phyloP scores from a whole-genome alignment of 1,140 invertebrate genomes.

The Asobara japonica region DNA sequence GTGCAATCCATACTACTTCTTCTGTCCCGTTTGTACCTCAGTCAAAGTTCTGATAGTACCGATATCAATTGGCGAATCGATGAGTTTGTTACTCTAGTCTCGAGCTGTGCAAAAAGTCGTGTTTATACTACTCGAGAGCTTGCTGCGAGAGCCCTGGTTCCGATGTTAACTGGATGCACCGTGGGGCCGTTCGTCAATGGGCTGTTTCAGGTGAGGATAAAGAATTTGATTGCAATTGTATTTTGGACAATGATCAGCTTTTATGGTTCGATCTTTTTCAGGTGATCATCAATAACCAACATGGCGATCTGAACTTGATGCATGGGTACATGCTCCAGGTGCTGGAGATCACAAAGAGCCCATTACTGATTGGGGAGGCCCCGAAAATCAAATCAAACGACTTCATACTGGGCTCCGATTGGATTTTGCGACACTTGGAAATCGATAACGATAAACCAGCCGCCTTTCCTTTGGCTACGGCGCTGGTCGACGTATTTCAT shows the following conservation, averaged over 20 bases:
- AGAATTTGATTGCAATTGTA: too few relatives aligned
- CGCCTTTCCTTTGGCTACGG: slow-evolving; percentile 46
- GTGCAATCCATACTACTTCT: slow-evolving; percentile 85
- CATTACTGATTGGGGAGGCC: slow-evolving; percentile 31
- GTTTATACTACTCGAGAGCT: slow-evolving; percentile 74
- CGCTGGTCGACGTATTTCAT: slow-evolving; percentile 42
- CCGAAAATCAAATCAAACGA: slow-evolving; percentile 4
- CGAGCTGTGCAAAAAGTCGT: slow-evolving; percentile 68
- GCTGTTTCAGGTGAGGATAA: slow-evolving; percentile 54
- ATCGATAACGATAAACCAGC: slow-evolving; percentile 28
- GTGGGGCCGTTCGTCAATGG: slow-evolving; percentile 45
- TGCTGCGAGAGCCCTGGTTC: slow-evolving; percentile 73
- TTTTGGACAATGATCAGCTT: too few relatives aligned
- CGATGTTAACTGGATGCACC: slow-evolving; percentile 68
- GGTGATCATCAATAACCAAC: slow-evolving; percentile 34
- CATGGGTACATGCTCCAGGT: slow-evolving; percentile 63
- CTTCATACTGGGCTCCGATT: slow-evolving; percentile 29
- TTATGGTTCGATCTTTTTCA: too few relatives aligned
- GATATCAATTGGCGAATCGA: slow-evolving; percentile 74
- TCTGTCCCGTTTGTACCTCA: slow-evolving; percentile 81
- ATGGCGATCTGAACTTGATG: slow-evolving; percentile 50
- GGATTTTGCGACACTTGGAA: slow-evolving; percentile 46
- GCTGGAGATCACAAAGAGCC: slow-evolving; percentile 44
- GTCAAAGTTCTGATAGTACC: slow-evolving; percentile 71
- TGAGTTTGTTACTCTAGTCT: slow-evolving; percentile 61